Conservation (phyloP, 92 coral and sea anemone genomes). For the Porites cylindrica region DNA sequence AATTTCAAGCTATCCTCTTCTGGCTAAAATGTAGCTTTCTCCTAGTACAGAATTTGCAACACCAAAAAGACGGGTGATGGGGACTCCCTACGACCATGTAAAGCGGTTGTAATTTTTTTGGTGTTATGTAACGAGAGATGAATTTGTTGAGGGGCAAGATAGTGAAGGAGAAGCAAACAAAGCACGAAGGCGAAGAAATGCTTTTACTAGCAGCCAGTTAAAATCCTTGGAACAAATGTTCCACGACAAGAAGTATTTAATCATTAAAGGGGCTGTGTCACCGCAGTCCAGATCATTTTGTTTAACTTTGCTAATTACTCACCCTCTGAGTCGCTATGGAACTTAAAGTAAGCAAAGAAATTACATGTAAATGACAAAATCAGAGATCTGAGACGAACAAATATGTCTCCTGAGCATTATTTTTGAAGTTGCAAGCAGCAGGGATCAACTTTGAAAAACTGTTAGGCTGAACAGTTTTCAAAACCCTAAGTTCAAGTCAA, state of each 20-base stretch:
- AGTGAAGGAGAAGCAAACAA: slow-evolving; percentile 52
- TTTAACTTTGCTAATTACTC: too few relatives aligned
- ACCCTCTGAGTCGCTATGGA: too few relatives aligned
- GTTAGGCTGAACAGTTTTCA: too few relatives aligned
- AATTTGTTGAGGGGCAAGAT: slow-evolving; percentile 15
- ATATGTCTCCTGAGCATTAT: too few relatives aligned
- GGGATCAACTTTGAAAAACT: too few relatives aligned
- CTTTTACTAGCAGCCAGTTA: slow-evolving; percentile 96
- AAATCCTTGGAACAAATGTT: slow-evolving; percentile 95
- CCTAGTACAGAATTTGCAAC: not conserved
- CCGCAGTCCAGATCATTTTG: too few relatives aligned
- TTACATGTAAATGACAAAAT: too few relatives aligned
- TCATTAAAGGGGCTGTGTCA: too few relatives aligned
- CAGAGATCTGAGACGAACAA: too few relatives aligned
- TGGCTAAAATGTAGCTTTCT: not conserved
- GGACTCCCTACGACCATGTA: not conserved
- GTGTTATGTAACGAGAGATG: slow-evolving; percentile 2
- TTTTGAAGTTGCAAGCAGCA: too few relatives aligned
- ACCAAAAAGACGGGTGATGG: not conserved
- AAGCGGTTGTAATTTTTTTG: not conserved
- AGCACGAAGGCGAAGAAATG: slow-evolving; percentile 90
- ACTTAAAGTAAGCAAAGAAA: too few relatives aligned
- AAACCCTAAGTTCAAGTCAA: too few relatives aligned
- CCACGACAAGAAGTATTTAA: slow-evolving; percentile 95
- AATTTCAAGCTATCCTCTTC: not conserved